phyloP scores from a whole-genome alignment of 2,113 vertebrate genomes.

The Pandion haliaetus region DNA sequence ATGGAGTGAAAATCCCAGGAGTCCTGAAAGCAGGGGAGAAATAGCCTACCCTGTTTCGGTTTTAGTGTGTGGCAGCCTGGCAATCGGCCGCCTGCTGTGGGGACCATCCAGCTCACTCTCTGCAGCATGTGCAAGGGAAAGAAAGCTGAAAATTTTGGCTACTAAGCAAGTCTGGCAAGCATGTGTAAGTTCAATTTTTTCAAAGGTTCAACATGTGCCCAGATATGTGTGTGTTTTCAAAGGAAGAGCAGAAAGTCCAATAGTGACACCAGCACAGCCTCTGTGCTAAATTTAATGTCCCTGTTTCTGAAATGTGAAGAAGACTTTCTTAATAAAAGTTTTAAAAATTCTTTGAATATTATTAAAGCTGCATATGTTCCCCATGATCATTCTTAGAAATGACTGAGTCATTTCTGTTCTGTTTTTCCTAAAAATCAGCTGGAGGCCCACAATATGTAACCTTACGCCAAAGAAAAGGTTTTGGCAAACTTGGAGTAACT shows the following conservation, averaged over 20 bases:
- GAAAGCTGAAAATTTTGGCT: neutral
- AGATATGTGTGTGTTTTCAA: neutral
- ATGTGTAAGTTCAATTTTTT: neutral
- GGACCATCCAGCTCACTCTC: neutral
- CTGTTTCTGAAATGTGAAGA: neutral
- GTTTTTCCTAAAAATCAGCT: neutral
- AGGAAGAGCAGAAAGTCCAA: slow-evolving; percentile 8
- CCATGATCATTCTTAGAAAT: neutral
- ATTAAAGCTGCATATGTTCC: neutral
- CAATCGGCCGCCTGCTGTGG: neutral
- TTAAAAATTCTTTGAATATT: neutral
- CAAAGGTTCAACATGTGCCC: neutral
- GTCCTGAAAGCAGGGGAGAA: neutral
- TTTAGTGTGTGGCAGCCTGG: neutral
- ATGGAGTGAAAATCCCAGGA: neutral
- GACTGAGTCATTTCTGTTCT: neutral
- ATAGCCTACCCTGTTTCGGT: neutral
- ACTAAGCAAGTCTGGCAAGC: neutral
- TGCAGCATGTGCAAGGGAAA: neutral
- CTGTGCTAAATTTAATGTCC: neutral
- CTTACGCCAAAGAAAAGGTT: neutral
- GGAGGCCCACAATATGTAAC: neutral
- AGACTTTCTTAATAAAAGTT: neutral
- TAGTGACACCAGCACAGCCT: neutral
- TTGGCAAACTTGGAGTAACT: neutral